Conservation (phyloP, 2,113 vertebrate genomes). For the Pteruthius melanotis region DNA sequence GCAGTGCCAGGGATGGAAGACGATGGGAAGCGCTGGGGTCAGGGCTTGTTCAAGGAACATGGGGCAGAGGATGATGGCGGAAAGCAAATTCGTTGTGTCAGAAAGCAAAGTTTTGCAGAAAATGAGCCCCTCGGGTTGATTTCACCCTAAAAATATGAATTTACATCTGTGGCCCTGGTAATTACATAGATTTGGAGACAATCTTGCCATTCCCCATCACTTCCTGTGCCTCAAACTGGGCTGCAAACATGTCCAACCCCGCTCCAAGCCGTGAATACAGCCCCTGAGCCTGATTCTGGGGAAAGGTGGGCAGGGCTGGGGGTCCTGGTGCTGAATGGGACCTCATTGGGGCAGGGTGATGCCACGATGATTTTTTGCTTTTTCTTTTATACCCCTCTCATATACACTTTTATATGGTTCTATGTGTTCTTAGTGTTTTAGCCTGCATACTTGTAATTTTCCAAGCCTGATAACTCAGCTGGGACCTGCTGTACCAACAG, state of each 20-base stretch:
- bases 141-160: background rate
- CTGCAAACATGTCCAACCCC: rapidly evolving
- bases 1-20: too few relatives aligned
- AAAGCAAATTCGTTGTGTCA: rapidly evolving
- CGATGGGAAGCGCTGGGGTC: rapidly evolving
- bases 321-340: background rate
- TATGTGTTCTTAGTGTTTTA: too few relatives aligned
- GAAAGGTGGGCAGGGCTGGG: rapidly evolving
- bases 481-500: too few relatives aligned
- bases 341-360: background rate
- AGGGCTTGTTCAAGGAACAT: background rate
- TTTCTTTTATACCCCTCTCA: too few relatives aligned
- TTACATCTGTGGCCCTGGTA: background rate
- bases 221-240: background rate
- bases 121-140: rapidly evolving
- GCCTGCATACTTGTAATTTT: too few relatives aligned
- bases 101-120: background rate
- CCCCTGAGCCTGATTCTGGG: background rate
- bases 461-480: too few relatives aligned
- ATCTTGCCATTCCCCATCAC: background rate
- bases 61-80: rapidly evolving
- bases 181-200: background rate
- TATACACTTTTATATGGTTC: too few relatives aligned
- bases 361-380: too few relatives aligned
- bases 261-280: rapidly evolving